Evolutionary conservation across 1,140 invertebrate genomes (phyloP).

Genomic region (Lordiphosa stackelbergi): DNA sequence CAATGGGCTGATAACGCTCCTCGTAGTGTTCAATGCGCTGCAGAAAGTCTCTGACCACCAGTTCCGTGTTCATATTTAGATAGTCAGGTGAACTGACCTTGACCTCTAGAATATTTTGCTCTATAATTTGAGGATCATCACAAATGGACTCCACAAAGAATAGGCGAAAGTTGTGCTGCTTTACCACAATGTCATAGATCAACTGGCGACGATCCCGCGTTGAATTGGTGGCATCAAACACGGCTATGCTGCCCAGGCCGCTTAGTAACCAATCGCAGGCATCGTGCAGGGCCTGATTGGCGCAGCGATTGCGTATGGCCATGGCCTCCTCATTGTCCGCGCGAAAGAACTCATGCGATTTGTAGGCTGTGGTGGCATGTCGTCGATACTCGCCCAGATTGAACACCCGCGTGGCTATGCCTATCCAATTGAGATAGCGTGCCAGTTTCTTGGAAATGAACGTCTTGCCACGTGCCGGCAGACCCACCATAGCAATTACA

Average conservation of each 20-base stretch:
- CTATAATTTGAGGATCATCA: conserved; percentile 96
- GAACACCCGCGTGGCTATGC: conserved; percentile 96
- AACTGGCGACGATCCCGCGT: conserved; percentile 92
- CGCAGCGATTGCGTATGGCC: conserved; percentile 95
- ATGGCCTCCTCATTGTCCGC: conserved; percentile 96
- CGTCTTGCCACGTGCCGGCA: conserved; percentile 97
- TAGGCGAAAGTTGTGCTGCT: conserved; percentile 95
- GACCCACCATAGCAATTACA: conserved; percentile 98
- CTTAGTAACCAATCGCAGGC: conserved; percentile 93
- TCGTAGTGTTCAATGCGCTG: conserved; percentile 97
- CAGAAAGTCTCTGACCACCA: conserved; percentile 96
- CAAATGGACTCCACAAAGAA: conserved; percentile 99
- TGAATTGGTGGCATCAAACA: conserved; percentile 99
- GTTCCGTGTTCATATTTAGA: conserved; percentile 93
- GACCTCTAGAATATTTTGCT: conserved; percentile 98
- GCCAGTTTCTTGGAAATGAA: conserved; percentile 99
- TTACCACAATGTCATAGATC: conserved; percentile 92
- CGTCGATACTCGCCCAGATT: conserved; percentile 98
- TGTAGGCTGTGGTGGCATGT: conserved; percentile 93
- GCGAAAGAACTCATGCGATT: conserved; percentile 96
- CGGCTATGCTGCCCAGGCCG: conserved; percentile 94
- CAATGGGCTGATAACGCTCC: conserved; percentile 92
- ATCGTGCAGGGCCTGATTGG: conserved; percentile 93
- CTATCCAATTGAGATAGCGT: conserved; percentile 98
- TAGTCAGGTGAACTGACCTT: conserved; percentile 99